Percentiles rank a stretch among this genome's conserved stretches.
Conservation (phyloP, 2,888 invertebrate species). For the Drosophila meridionalis region DNA sequence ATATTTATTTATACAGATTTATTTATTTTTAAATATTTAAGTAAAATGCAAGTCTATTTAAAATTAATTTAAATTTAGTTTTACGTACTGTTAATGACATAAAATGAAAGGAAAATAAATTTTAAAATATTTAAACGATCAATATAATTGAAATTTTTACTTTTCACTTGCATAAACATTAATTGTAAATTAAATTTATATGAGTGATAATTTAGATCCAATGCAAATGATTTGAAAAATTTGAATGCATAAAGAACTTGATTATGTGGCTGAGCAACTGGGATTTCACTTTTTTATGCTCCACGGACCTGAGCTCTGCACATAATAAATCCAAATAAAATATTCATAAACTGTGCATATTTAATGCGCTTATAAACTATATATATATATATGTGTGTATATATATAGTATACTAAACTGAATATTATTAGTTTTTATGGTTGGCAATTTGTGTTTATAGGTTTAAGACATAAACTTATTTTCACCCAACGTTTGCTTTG, state of each 20-base stretch:
- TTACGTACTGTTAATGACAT: too few relatives aligned
- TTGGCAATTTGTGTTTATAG: not conserved
- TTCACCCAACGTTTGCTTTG: not conserved
- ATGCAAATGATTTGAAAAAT: not conserved
- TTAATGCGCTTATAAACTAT: not conserved
- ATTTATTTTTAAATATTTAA: not conserved
- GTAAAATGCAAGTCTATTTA: not conserved
- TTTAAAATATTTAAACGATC: too few relatives aligned
- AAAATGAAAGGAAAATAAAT: too few relatives aligned
- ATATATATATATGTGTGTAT: not conserved
- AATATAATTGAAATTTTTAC: too few relatives aligned
- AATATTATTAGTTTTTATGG: not conserved
- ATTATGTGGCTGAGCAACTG: not conserved
- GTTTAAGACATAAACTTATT: not conserved
- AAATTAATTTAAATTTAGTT: not conserved
- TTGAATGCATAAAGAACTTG: not conserved
- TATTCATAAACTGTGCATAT: conserved; percentile 5
- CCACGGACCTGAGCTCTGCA: not conserved
- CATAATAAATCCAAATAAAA: conserved; percentile 7
- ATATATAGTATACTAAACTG: not conserved
- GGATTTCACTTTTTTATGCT: not conserved
- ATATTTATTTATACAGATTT: conserved; percentile 5
- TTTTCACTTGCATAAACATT: too few relatives aligned
- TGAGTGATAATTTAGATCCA: not conserved
- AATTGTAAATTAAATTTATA: not conserved